Evolutionary conservation across 1,140 invertebrate species (phyloP), one percentile per base, ranked within the genome.

Genomic region (Lerema accius): DNA sequence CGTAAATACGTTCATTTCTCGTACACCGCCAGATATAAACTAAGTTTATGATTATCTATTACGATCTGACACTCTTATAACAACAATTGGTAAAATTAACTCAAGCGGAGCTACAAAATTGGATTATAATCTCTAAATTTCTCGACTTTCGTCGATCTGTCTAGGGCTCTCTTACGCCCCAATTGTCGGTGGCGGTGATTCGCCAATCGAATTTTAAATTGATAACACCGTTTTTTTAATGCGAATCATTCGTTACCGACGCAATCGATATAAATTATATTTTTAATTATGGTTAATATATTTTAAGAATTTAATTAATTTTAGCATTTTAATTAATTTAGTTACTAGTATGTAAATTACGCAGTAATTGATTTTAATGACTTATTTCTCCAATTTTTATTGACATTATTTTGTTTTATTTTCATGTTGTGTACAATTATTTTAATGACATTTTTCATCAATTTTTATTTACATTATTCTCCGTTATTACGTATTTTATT

Each of bases 41-140:
- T 71, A 58, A 70, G 61, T 71, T 71, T 68, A 60, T 70, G 55
- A 49, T 71, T 69, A 53, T 32, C 28, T 32, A 32, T 63, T 63
- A 64, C 49, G 42, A 66, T 68, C 65, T 70, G 70, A 62, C 53
- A 68, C 62, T 75, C 60, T 78, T 80, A 76, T 78, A 84, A 85
- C 81, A 80, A 70, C 76, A 65, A 82, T 88, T 84, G 85, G 81
- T 81, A 79, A 78, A 28, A 69, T 69, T 76, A 70, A 82, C 75
- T 86, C 85, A 88, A 88, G 84, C 82, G 82, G 83, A 83, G 80
- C 79, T 84, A 84, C 84, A 70, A 85, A 86, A 85, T 89, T 85
- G 76, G 76, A 84, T 83, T 83, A 74, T 76, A 70, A 77, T 65
- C 69, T 78, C 68, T 65, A 76, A 80, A 82, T 78, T 79, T 78